Percentiles rank a stretch among this genome's conserved stretches.
These are phyloP conservation scores for Hylaeus volcanicus DNA, from an alignment of 1,140 invertebrate species.

Conservation along the genomic window DNA sequence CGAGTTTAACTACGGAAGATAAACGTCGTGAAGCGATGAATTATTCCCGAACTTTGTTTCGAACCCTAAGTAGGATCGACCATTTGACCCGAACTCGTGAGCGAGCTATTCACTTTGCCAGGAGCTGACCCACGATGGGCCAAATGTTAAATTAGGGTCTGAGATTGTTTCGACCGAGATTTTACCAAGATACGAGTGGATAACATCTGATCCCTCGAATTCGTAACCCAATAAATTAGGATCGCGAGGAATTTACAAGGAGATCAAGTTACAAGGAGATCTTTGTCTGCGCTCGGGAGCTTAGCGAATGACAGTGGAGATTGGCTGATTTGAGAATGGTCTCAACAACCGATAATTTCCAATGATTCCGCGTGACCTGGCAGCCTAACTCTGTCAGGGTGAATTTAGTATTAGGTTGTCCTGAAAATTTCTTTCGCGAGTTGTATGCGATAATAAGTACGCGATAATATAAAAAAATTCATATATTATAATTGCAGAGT, in stretches of 20 bases:
- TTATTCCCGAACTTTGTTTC: conserved; percentile 37
- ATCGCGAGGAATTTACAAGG: conserved; percentile 31
- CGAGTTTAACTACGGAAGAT: not conserved
- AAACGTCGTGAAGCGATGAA: conserved; percentile 8
- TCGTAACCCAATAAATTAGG: conserved; percentile 26
- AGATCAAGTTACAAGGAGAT: conserved; percentile 26
- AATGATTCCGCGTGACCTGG: not conserved
- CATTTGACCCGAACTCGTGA: not conserved
- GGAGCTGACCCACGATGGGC: not conserved
- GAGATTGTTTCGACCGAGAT: conserved; percentile 7
- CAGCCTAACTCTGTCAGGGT: not conserved
- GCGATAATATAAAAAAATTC: too few relatives aligned
- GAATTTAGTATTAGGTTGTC: not conserved
- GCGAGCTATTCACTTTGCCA: conserved; percentile 10
- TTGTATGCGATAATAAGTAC: too few relatives aligned
- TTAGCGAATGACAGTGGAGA: not conserved
- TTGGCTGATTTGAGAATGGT: not conserved
- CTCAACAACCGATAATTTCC: conserved; percentile 6
- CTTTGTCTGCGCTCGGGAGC: conserved; percentile 10
- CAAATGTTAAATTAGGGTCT: conserved; percentile 44
- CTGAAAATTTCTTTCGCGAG: too few relatives aligned
- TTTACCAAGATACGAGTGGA: conserved; percentile 42
- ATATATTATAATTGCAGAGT: too few relatives aligned
- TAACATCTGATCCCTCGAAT: conserved; percentile 37
- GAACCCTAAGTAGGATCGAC: conserved; percentile 12